Conservation (phyloP, 2,113 vertebrate genomes). For the Halcyon malimbica region DNA sequence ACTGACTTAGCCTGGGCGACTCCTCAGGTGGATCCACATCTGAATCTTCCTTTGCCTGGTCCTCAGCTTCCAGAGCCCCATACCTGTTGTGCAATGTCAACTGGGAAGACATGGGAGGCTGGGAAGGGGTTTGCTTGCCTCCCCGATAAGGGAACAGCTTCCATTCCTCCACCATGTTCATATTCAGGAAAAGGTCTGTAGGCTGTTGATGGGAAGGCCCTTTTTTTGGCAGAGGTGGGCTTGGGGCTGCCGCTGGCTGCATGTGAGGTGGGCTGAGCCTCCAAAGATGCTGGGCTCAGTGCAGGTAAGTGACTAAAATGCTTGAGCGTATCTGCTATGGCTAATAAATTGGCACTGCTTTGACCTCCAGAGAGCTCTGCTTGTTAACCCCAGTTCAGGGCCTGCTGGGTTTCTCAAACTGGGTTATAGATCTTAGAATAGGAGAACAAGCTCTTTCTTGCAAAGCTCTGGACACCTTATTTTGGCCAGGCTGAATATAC, state of each 20-base stretch:
- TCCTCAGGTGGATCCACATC: too few relatives aligned
- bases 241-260: neutral
- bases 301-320: neutral
- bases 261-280: neutral
- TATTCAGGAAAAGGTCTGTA: neutral
- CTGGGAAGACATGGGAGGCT: too few relatives aligned
- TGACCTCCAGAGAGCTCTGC: neutral
- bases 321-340: neutral
- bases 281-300: neutral
- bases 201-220: neutral
- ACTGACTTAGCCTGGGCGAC: too few relatives aligned
- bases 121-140: too few relatives aligned
- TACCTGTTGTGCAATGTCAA: too few relatives aligned
- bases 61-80: too few relatives aligned
- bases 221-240: neutral
- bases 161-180: neutral
- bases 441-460: neutral
- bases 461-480: neutral
- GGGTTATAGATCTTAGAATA: neutral
- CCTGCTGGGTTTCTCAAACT: neutral
- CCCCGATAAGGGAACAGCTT: too few relatives aligned
- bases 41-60: too few relatives aligned
- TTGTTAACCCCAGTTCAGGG: neutral
- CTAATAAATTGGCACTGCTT: neutral
- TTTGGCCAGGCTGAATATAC: neutral